Evolutionary conservation across 2,888 invertebrate genomes (phyloP).

Genomic region (Epistrophella euchroma): DNA sequence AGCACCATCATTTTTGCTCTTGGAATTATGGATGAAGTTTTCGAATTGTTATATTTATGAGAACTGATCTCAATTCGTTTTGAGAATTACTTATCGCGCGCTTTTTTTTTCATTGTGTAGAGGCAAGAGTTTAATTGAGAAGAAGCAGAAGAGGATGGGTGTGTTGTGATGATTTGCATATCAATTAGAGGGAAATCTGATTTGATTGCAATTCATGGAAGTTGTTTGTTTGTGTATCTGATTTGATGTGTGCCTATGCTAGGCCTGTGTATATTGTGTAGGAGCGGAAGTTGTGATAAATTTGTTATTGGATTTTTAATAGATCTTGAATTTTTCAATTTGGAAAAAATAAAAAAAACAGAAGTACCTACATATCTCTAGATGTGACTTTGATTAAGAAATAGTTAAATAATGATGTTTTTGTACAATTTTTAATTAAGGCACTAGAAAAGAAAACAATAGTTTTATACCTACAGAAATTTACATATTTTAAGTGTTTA

Average conservation of each 20-base stretch:
- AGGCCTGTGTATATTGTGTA: constrained; percentile 1
- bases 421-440: neutral
- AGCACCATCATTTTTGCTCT: constrained; percentile 59
- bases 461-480: too few relatives aligned
- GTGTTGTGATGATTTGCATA: constrained; percentile 65
- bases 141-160: constrained; percentile 56
- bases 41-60: constrained; percentile 57
- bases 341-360: neutral
- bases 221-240: constrained; percentile 11
- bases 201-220: constrained; percentile 60
- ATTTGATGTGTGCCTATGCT: neutral
- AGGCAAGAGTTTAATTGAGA: constrained; percentile 46
- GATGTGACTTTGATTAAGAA: neutral
- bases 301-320: constrained; percentile 47
- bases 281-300: constrained; percentile 62
- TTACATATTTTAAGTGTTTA: too few relatives aligned
- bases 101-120: neutral
- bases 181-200: constrained; percentile 72
- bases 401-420: neutral
- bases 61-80: constrained; percentile 68
- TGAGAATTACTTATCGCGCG: constrained; percentile 60
- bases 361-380: neutral
- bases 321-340: constrained; percentile 13
- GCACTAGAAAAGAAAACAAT: too few relatives aligned
- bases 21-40: constrained; percentile 65